Conservation (phyloP, 2,888 invertebrate species). For the Amiota minor region DNA sequence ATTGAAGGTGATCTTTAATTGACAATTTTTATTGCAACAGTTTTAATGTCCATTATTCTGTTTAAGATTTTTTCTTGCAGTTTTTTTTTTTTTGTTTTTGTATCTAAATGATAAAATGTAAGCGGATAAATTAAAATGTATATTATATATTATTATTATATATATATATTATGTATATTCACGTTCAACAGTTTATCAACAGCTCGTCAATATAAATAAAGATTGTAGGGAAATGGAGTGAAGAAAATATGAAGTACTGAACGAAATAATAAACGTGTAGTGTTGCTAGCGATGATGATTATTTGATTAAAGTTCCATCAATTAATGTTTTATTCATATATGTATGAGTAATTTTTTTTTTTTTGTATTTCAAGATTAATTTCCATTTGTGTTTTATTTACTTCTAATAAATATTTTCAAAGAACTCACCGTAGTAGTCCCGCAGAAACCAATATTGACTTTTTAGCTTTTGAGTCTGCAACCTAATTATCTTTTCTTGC, state of each 20-base stretch:
- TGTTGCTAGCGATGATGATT: conserved; percentile 10
- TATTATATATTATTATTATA: too few species aligned
- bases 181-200: conserved; percentile 42
- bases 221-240: conserved; percentile 18
- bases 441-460: conserved; percentile 23
- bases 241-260: conserved; percentile 34
- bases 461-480: conserved; percentile 23
- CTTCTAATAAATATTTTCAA: neutral
- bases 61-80: too few species aligned
- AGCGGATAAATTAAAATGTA: too few species aligned
- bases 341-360: neutral
- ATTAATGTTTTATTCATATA: neutral
- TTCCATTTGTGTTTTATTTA: neutral
- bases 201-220: conserved; percentile 35
- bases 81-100: too few species aligned
- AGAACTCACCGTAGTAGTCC: neutral
- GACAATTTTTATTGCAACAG: too few species aligned
- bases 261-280: neutral
- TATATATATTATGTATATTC: conserved; percentile 9
- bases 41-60: too few species aligned
- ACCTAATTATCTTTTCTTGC: conserved; percentile 25
- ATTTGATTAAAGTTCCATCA: conserved; percentile 28
- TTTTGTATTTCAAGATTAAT: neutral
- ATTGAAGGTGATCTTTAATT: too few species aligned
- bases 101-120: too few species aligned